Evolutionary conservation across 2,113 vertebrate species (phyloP).

Genomic region (Charina bottae): DNA sequence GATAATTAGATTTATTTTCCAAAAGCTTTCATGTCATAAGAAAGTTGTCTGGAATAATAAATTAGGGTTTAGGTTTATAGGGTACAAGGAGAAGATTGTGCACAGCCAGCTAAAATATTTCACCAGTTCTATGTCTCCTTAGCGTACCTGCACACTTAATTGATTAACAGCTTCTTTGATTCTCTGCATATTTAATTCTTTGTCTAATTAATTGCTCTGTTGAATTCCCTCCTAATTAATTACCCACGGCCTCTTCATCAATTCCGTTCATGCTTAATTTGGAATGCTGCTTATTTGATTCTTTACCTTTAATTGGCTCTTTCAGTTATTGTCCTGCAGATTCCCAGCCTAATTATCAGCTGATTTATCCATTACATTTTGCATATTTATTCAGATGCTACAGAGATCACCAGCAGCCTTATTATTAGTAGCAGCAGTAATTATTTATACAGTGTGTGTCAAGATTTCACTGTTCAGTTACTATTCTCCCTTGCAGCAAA

Average conservation of each 20-base stretch:
- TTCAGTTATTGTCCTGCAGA: conserved; percentile 57
- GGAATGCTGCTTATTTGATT: conserved; percentile 63
- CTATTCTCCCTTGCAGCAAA: not conserved
- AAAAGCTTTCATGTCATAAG: conserved; percentile 16
- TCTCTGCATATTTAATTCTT: conserved; percentile 56
- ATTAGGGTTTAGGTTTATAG: not conserved
- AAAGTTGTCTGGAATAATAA: conserved; percentile 7
- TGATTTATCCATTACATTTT: conserved; percentile 44
- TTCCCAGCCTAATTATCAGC: conserved; percentile 51
- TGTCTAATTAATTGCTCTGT: conserved; percentile 66
- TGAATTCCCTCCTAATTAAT: conserved; percentile 65
- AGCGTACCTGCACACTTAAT: conserved; percentile 54
- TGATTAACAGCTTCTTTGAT: conserved; percentile 63
- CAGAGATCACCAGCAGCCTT: not conserved
- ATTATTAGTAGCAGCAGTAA: not conserved
- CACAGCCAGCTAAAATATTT: conserved; percentile 34
- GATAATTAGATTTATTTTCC: conserved; percentile 21
- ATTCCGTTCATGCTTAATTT: conserved; percentile 62
- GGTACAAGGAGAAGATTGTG: not conserved
- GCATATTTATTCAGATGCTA: conserved; percentile 8
- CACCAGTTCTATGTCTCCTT: conserved; percentile 46
- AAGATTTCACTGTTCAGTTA: not conserved
- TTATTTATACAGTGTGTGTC: not conserved
- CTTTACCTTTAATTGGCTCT: conserved; percentile 60
- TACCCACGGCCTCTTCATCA: conserved; percentile 61